Conservation (phyloP, 2,113 vertebrate species). For the Macrotus californicus region DNA sequence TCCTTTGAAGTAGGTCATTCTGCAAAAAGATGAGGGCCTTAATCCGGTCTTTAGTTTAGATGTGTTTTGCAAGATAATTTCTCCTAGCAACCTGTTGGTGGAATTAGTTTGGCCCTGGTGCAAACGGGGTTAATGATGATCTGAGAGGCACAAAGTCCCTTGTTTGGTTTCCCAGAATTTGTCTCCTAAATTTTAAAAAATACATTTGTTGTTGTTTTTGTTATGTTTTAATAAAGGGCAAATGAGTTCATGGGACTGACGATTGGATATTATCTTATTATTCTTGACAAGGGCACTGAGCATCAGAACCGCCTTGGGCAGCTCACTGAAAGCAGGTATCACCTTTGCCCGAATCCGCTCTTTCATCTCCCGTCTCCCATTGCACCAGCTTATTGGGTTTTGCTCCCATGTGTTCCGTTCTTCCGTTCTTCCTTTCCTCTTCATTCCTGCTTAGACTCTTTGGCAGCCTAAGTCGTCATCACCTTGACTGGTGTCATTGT, state of each 20-base stretch:
- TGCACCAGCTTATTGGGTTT: background rate
- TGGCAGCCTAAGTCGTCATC: background rate
- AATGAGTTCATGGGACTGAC: background rate
- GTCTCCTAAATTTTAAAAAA: background rate
- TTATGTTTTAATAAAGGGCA: background rate
- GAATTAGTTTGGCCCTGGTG: background rate
- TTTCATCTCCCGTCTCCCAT: background rate
- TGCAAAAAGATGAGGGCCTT: background rate
- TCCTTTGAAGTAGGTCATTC: conserved; percentile 50
- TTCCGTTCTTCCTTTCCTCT: background rate
- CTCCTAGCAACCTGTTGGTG: conserved; percentile 25
- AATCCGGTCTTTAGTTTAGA: conserved; percentile 10
- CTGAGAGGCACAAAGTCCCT: background rate
- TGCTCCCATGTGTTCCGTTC: background rate
- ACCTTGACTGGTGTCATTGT: background rate
- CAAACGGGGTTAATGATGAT: background rate
- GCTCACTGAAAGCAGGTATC: background rate
- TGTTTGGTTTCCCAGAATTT: background rate
- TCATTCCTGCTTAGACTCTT: background rate
- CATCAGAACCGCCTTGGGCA: background rate
- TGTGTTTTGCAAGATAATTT: conserved; percentile 13
- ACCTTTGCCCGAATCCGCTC: background rate
- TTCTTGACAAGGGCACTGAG: background rate
- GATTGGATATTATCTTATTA: background rate
- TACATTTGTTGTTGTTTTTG: background rate